Percentiles rank a stretch among this genome's conserved stretches.
phyloP scores from a whole-genome alignment of 1,140 invertebrate genomes.

The Drosophila triauraria region DNA sequence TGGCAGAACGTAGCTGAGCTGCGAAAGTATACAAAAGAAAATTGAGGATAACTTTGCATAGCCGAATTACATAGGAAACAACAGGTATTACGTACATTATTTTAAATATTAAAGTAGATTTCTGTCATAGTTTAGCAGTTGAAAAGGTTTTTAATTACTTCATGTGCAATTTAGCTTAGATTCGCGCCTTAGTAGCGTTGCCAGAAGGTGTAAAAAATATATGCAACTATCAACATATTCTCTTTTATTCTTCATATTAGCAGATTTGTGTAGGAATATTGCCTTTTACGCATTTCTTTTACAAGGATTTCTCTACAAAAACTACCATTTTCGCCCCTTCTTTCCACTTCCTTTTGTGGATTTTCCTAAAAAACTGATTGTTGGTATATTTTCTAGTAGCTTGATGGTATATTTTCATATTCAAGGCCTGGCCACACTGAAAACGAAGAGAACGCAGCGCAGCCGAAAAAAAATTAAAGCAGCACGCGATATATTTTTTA shows the following conservation, averaged over 20 bases:
- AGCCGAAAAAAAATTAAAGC: constrained; percentile 75
- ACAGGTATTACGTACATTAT: not conserved
- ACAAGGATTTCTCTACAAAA: no score
- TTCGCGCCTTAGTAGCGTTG: not conserved
- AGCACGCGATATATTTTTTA: constrained; percentile 80
- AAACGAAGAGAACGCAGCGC: constrained; percentile 66
- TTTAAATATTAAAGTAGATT: not conserved
- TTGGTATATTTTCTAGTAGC: constrained; percentile 1
- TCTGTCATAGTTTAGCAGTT: not conserved
- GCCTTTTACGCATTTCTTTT: fast-evolving
- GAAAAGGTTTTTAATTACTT: not conserved
- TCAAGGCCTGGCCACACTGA: not conserved
- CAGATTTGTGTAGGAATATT: not conserved
- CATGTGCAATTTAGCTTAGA: not conserved
- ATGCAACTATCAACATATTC: no score
- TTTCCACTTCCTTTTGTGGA: not conserved
- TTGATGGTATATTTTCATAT: not conserved
- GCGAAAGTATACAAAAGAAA: constrained; percentile 64
- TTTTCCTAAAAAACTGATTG: not conserved
- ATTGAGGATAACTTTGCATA: constrained; percentile 67
- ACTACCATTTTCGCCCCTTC: not conserved
- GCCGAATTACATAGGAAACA: constrained; percentile 57
- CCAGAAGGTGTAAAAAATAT: not conserved
- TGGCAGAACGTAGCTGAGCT: constrained; percentile 38
- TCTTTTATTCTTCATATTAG: not conserved